phyloP scores from a whole-genome alignment of 2,113 vertebrate species.

The Poeciliopsis prolifica region DNA sequence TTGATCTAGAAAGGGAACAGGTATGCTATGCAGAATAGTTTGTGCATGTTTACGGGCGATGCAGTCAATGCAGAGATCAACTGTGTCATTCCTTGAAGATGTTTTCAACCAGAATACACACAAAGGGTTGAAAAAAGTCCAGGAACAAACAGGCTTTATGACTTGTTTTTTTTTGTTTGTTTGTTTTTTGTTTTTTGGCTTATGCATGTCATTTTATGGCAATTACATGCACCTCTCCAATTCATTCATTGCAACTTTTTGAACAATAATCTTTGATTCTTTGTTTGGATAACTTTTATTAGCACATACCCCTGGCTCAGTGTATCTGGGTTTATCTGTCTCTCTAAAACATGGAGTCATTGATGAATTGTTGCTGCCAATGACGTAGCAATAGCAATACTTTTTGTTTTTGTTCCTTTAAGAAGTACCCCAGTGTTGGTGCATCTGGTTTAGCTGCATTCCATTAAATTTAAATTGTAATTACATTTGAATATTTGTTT shows the following conservation, averaged over 20 bases:
- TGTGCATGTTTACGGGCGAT: not conserved
- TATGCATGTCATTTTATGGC: not conserved
- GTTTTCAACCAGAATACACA: not conserved
- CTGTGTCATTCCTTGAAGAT: not conserved
- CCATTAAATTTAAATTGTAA: not conserved
- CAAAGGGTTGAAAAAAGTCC: not conserved
- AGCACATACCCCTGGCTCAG: too few species aligned
- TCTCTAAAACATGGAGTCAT: not conserved
- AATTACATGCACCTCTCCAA: not conserved
- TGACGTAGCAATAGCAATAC: not conserved
- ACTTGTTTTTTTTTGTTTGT: not conserved
- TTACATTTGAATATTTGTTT: not conserved
- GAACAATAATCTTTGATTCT: not conserved
- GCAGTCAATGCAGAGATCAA: not conserved
- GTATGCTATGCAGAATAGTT: not conserved
- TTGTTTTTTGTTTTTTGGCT: not conserved
- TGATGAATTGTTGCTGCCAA: not conserved
- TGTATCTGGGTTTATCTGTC: not conserved
- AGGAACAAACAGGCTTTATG: not conserved
- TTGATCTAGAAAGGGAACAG: not conserved
- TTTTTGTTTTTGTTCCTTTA: not conserved
- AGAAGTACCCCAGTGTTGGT: not conserved
- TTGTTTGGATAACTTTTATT: not conserved
- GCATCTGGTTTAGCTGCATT: not conserved
- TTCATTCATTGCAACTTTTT: not conserved